Conservation (phyloP, 2,888 invertebrate genomes). For the Eurytoma californica region DNA sequence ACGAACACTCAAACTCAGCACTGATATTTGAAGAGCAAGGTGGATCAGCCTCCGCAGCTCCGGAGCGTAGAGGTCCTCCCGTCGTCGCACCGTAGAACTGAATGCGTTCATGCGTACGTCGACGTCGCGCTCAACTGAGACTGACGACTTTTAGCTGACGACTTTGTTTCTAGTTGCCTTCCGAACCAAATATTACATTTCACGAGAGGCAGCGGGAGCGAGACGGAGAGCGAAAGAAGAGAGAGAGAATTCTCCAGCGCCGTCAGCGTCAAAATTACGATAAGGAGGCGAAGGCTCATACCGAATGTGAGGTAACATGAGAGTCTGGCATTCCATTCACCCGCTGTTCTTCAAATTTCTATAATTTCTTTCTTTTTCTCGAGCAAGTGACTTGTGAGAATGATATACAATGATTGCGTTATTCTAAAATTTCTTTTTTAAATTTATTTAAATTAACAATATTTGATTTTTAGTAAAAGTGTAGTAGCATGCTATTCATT, state of each 20-base stretch:
- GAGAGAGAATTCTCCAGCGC: constrained; percentile 10
- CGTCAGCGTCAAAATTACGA: constrained; percentile 29
- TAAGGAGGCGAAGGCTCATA: neutral
- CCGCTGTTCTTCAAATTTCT: too few relatives aligned
- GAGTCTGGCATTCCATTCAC: too few relatives aligned
- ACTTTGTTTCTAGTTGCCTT: constrained; percentile 43
- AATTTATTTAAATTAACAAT: too few relatives aligned
- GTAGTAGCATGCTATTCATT: too few relatives aligned
- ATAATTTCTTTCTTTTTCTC: too few relatives aligned
- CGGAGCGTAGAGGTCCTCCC: neutral
- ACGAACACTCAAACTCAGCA: constrained; percentile 32
- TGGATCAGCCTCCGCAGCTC: neutral
- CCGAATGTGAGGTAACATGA: too few relatives aligned
- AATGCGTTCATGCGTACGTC: constrained; percentile 31
- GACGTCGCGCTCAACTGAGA: neutral
- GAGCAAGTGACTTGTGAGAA: too few relatives aligned
- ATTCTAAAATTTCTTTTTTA: too few relatives aligned
- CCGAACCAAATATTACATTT: constrained; percentile 31
- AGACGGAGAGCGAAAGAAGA: neutral
- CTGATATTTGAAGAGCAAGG: neutral
- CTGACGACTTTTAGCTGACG: constrained; percentile 42
- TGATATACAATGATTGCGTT: too few relatives aligned
- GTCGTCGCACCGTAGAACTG: constrained; percentile 8
- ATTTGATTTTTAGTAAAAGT: too few relatives aligned
- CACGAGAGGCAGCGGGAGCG: neutral